Percentiles rank a stretch among this genome's conserved stretches.
These are phyloP conservation scores for Apis florea DNA, from an alignment of 1,140 invertebrate species.

Conservation along the genomic window DNA sequence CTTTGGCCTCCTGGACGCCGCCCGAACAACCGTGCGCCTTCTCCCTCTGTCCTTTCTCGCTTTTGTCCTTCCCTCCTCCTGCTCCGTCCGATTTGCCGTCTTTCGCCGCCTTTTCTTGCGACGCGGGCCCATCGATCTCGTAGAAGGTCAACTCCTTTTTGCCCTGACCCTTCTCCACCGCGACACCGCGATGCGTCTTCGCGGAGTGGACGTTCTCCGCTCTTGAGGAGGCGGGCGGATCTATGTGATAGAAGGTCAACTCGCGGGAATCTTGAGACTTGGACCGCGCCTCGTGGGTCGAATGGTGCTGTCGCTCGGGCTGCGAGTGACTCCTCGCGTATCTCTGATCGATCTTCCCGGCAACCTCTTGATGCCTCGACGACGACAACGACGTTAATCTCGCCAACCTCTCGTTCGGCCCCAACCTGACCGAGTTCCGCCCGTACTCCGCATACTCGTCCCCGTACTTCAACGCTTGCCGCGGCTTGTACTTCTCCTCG, in stretches of 20 bases:
- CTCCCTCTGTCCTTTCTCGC: slow-evolving; percentile 61
- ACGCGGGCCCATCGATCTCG: slow-evolving; percentile 71
- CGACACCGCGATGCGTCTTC: slow-evolving; percentile 64
- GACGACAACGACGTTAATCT: slow-evolving; percentile 23
- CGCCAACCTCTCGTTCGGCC: slow-evolving; percentile 47
- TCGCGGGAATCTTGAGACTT: slow-evolving; percentile 75
- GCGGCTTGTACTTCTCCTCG: slow-evolving; percentile 72
- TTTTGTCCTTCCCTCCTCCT: slow-evolving; percentile 59
- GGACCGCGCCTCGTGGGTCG: slow-evolving; percentile 69
- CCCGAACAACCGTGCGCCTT: slow-evolving; percentile 56
- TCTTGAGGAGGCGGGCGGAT: slow-evolving; percentile 59
- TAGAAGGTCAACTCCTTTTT: slow-evolving; percentile 75
- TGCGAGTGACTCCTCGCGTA: slow-evolving; percentile 74
- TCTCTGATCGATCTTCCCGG: slow-evolving; percentile 61
- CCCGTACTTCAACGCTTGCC: slow-evolving; percentile 69
- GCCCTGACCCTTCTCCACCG: slow-evolving; percentile 57
- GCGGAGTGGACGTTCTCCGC: slow-evolving; percentile 61
- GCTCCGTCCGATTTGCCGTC: slow-evolving; percentile 62
- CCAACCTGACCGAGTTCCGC: slow-evolving; percentile 58
- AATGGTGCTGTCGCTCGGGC: slow-evolving; percentile 73
- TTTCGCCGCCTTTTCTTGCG: slow-evolving; percentile 61
- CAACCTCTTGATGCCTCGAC: slow-evolving; percentile 51
- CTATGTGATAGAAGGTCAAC: slow-evolving; percentile 72
- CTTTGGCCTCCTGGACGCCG: slow-evolving; percentile 34
- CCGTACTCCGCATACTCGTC: slow-evolving; percentile 70